These are phyloP conservation scores for Acleris literana DNA, from an alignment of 2,888 invertebrate species.

Conservation along the genomic window DNA sequence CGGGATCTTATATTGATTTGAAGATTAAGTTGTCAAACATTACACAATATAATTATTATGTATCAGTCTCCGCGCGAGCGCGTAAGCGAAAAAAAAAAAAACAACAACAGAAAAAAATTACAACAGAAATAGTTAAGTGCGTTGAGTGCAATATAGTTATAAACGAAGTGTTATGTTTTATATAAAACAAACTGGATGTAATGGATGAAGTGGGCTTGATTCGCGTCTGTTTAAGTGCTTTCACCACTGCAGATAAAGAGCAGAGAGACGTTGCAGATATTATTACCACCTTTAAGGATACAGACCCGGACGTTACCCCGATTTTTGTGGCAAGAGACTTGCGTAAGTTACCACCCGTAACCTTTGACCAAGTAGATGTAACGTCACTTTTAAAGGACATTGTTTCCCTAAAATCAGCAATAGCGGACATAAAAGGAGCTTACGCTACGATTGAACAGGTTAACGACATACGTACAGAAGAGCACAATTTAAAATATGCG, in stretches of 20 bases:
- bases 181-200: background rate
- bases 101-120: too few relatives aligned
- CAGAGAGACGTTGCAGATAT: slow-evolving; percentile 21
- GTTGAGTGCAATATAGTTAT: background rate
- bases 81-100: too few relatives aligned
- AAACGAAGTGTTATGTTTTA: slow-evolving; percentile 3
- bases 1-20: too few relatives aligned
- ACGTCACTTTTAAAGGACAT: slow-evolving; percentile 10
- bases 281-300: background rate
- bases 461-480: background rate
- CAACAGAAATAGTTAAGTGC: background rate
- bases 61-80: too few relatives aligned
- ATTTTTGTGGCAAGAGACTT: too few relatives aligned
- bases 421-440: background rate
- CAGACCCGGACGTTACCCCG: too few relatives aligned
- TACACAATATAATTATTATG: too few relatives aligned
- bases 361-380: slow-evolving; percentile 5
- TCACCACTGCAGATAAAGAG: background rate
- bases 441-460: slow-evolving; percentile 3
- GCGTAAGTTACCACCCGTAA: background rate
- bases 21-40: too few relatives aligned
- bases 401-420: slow-evolving; percentile 1
- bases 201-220: slow-evolving; percentile 5
- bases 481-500: too few relatives aligned
- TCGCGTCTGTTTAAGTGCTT: slow-evolving; percentile 1